phyloP scores from a whole-genome alignment of 1,140 invertebrate genomes.

The Eumaeus atala region DNA sequence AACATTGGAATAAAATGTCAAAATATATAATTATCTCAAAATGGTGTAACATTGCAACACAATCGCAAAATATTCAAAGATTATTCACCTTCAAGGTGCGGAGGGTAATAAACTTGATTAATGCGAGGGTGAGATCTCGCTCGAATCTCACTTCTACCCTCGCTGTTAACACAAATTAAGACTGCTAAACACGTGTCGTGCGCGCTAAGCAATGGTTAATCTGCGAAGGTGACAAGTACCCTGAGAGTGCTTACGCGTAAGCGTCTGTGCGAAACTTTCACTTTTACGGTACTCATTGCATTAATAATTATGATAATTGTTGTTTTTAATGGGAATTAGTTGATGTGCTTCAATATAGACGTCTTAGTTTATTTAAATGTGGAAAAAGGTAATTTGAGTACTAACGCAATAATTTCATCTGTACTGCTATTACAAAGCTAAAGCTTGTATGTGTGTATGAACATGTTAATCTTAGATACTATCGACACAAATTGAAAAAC shows the following conservation, averaged over 20 bases:
- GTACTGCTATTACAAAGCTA: too few species aligned
- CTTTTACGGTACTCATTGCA: too few species aligned
- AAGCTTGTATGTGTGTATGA: too few species aligned
- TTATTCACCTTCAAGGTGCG: neutral
- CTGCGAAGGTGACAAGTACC: constrained; percentile 30
- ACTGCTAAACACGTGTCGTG: constrained; percentile 37
- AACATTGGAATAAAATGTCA: neutral
- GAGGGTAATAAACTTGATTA: constrained; percentile 22
- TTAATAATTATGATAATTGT: too few species aligned
- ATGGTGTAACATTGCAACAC: neutral
- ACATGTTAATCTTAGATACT: too few species aligned
- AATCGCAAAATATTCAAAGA: neutral
- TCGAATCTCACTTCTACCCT: constrained; percentile 25
- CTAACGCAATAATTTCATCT: too few species aligned
- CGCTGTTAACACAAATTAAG: constrained; percentile 36
- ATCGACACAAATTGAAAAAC: too few species aligned
- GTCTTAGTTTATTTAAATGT: too few species aligned
- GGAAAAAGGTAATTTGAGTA: too few species aligned
- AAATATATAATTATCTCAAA: too few species aligned
- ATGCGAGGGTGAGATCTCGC: constrained; percentile 25
- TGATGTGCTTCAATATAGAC: too few species aligned
- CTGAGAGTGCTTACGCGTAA: constrained; percentile 18
- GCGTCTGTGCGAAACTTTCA: neutral
- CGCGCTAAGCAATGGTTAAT: constrained; percentile 10
- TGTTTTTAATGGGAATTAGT: too few species aligned